Conservation (phyloP, 2,888 invertebrate genomes). For the Eumacrocentrus americanus region DNA sequence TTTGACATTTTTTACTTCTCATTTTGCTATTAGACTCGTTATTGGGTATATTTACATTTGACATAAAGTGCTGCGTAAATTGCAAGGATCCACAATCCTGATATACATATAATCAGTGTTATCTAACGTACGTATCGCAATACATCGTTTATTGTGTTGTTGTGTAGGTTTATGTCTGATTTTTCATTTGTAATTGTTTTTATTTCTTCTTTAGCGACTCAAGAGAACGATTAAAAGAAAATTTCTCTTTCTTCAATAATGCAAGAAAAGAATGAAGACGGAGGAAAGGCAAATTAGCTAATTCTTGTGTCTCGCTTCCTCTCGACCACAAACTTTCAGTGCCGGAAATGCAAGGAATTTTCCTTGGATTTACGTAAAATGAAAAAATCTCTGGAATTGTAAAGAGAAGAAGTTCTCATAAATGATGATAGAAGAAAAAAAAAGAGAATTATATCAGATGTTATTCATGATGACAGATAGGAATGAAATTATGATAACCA, state of each 20-base stretch:
- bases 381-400: background rate
- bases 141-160: background rate
- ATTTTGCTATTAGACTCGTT: slow-evolving; percentile 7
- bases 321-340: background rate
- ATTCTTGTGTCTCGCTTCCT: too few species aligned
- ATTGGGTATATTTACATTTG: slow-evolving; percentile 35
- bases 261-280: background rate
- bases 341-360: background rate
- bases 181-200: background rate
- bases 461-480: too few species aligned
- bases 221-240: background rate
- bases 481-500: background rate
- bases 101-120: background rate
- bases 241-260: background rate
- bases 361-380: background rate
- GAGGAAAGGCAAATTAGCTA: background rate
- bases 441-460: background rate
- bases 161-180: background rate
- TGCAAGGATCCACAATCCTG: background rate
- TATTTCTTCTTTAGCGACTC: too few species aligned
- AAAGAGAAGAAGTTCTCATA: background rate
- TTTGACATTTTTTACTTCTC: background rate
- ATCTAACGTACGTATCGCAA: slow-evolving; percentile 4
- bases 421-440: background rate
- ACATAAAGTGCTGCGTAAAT: slow-evolving; percentile 16